Evolutionary conservation across 2,113 vertebrate species (phyloP).

Genomic region (Sorex araneus): DNA sequence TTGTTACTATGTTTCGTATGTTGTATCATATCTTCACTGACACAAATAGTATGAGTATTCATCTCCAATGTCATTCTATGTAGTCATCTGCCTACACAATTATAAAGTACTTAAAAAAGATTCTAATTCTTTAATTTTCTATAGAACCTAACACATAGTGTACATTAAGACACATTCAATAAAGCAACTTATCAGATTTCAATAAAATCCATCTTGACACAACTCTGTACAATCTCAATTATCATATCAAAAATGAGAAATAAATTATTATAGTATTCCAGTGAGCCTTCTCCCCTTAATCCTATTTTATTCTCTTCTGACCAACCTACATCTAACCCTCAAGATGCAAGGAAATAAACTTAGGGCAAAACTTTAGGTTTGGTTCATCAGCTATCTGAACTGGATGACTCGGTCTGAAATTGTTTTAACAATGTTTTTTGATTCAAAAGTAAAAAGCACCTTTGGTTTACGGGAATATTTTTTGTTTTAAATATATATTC

Average conservation of each 20-base stretch:
- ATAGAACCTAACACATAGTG: conserved; percentile 19
- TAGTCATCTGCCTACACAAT: not conserved
- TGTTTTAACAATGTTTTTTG: not conserved
- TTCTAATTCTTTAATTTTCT: conserved; percentile 27
- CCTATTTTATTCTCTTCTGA: conserved; percentile 56
- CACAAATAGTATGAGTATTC: conserved; percentile 6
- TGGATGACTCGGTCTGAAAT: conserved; percentile 39
- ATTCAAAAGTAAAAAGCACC: not conserved
- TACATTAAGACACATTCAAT: conserved; percentile 30
- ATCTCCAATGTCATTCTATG: not conserved
- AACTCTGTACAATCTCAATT: not conserved
- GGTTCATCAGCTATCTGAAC: conserved; percentile 5
- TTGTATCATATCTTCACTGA: not conserved
- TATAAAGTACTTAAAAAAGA: not conserved
- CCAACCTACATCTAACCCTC: not conserved
- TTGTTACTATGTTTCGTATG: not conserved
- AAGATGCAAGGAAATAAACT: conserved; percentile 36
- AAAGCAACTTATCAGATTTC: conserved; percentile 36
- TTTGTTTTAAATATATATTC: conserved; percentile 47
- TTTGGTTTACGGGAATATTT: conserved; percentile 50
- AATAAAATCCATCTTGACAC: conserved; percentile 51
- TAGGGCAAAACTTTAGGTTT: conserved; percentile 11
- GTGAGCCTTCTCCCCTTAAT: conserved; percentile 32
- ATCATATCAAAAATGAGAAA: not conserved
- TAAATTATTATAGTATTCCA: not conserved